Evolutionary conservation across 2,888 invertebrate species (phyloP).

Genomic region (Eupithecia centaureata): DNA sequence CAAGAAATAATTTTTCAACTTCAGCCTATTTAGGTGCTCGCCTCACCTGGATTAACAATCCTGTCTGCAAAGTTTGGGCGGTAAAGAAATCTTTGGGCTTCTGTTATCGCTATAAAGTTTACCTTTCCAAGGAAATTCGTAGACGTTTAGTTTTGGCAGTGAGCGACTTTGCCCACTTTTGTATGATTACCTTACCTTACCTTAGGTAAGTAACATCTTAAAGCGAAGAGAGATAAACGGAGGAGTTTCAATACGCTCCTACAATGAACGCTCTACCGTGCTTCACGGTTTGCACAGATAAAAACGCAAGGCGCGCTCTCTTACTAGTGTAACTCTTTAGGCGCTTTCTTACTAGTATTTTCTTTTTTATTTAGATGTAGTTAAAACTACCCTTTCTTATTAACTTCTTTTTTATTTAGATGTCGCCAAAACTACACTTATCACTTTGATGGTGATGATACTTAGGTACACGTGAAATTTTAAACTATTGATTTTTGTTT

Average conservation of each 20-base stretch:
- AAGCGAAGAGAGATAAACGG: too few relatives aligned
- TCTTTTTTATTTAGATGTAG: too few relatives aligned
- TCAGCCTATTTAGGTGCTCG: constrained; percentile 57
- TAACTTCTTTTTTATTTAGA: too few relatives aligned
- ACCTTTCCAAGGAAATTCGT: neutral
- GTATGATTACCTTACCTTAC: too few relatives aligned
- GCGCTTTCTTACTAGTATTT: too few relatives aligned
- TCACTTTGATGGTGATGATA: too few relatives aligned
- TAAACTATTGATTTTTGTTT: neutral
- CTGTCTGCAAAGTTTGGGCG: constrained; percentile 71
- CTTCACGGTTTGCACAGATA: constrained; percentile 47
- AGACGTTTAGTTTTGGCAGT: constrained; percentile 5
- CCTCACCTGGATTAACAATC: constrained; percentile 61
- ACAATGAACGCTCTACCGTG: neutral
- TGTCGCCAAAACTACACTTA: too few relatives aligned
- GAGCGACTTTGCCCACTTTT: neutral
- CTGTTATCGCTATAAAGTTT: constrained; percentile 17
- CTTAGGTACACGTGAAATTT: neutral
- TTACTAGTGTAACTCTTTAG: too few relatives aligned
- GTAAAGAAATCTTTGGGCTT: constrained; percentile 44
- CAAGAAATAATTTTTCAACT: constrained; percentile 61
- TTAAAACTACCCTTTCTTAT: too few relatives aligned
- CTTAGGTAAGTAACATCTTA: too few relatives aligned
- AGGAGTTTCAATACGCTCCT: constrained; percentile 29
- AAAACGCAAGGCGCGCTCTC: constrained; percentile 56